These are phyloP conservation scores for Paratilapia polleni DNA, from an alignment of 2,113 vertebrate genomes.

Conservation along the genomic window DNA sequence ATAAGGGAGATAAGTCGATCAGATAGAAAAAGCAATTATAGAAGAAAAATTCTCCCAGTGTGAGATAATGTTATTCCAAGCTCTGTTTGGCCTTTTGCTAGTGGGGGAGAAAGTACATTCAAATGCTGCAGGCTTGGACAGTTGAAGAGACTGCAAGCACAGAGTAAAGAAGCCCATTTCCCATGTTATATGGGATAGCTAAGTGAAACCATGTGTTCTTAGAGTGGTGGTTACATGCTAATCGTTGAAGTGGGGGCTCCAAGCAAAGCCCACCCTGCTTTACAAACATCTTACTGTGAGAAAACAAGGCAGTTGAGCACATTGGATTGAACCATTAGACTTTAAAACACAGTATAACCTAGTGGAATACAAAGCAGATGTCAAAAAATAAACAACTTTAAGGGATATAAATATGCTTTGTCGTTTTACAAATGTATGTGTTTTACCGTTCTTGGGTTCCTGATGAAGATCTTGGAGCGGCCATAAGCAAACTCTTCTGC, in stretches of 20 bases:
- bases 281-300: conserved; percentile 64
- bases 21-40: conserved; percentile 48
- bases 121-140: conserved; percentile 38
- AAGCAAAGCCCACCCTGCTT: conserved; percentile 64
- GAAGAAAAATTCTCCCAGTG: conserved; percentile 18
- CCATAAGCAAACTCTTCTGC: conserved; percentile 92
- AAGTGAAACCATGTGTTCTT: conserved; percentile 80
- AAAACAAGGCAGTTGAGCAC: conserved; percentile 47
- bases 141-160: conserved; percentile 20
- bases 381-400: neutral
- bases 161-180: conserved; percentile 62
- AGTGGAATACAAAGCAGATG: conserved; percentile 6
- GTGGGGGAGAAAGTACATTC: conserved; percentile 24
- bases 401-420: neutral
- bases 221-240: conserved; percentile 65
- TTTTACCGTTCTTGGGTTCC: conserved; percentile 94
- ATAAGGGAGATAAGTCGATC: conserved; percentile 26
- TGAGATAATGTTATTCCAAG: conserved; percentile 64
- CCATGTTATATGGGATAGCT: conserved; percentile 70
- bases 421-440: neutral
- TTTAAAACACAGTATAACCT: conserved; percentile 13
- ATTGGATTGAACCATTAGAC: conserved; percentile 19
- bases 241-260: conserved; percentile 61
- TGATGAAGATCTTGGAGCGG: conserved; percentile 98
- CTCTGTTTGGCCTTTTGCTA: conserved; percentile 46